Percentiles rank a stretch among this genome's conserved stretches.
Conservation (phyloP, 2,888 invertebrate species). For the Mythimna loreyi region DNA sequence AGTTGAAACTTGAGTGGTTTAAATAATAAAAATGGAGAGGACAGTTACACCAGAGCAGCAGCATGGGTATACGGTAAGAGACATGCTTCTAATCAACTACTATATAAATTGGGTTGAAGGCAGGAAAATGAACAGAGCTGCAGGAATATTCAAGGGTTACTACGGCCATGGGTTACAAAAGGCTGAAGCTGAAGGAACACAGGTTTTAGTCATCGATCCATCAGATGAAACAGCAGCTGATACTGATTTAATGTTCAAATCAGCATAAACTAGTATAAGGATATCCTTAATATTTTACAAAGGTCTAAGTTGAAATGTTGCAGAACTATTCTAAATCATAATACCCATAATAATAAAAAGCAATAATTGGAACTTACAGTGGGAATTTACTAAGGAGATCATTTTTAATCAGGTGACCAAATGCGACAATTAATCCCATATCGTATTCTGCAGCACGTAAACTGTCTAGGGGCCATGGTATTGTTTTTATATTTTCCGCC, state of each 20-base stretch:
- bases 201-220: no score
- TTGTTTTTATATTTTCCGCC: conserved; percentile 90
- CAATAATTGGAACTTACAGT: conserved; percentile 91
- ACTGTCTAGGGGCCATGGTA: conserved; percentile 92
- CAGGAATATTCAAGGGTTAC: no score
- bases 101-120: background rate
- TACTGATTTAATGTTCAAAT: no score
- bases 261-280: background rate
- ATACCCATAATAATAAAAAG: no score
- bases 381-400: conserved; percentile 94
- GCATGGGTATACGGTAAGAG: background rate
- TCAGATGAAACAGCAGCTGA: no score
- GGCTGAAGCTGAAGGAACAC: no score
- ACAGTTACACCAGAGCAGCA: background rate
- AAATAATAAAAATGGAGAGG: background rate
- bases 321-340: background rate
- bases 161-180: no score
- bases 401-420: conserved; percentile 97
- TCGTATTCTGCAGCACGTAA: conserved; percentile 91
- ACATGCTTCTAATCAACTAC: background rate
- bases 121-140: background rate
- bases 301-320: background rate
- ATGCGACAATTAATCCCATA: conserved; percentile 97
- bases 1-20: background rate
- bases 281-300: background rate